Evolutionary conservation across 2,888 invertebrate species (phyloP), one percentile per base, ranked within the genome.

Genomic region (Caenorhabditis sp.): DNA sequence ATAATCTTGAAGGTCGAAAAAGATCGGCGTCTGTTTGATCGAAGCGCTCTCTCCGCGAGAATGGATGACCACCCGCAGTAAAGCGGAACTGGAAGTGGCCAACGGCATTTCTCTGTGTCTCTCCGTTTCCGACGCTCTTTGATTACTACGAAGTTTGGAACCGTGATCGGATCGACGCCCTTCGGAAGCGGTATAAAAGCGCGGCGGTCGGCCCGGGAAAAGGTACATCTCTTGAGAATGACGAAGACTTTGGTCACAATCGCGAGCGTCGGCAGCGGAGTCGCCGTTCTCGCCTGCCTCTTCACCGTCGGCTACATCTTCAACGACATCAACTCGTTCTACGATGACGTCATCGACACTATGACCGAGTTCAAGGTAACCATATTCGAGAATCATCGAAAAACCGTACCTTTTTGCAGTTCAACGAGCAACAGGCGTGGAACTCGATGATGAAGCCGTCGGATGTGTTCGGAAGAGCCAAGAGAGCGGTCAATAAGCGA

Each of bases 241-340:
- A 59, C 71, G 24, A 77, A 79, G 63, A 75, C 68, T 46, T 46
- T 81, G 53, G 79, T 81, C 15, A 75, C 72, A 13, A 58, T 74
- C 37, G 81, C 79, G 45, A 66, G 65, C 41, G 52, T 73, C 30
- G 65, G 72, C 43, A 75, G 75, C 61, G 81, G 79, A 48, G 53
- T 75, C 22, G 81, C 79, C 9, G 77, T 79, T 59, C 45, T 79
- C 48, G 66, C 55, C 7, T 79, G 78, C 58, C 61, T 81, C 13
- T 59, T 78, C 55, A 68, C 70, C 52, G 77, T 81, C 53, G 79
- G 62, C 20, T 72, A 63, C 59, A 78, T 81, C 68, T 79, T 79
- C 79, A 81, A 81, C 65, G 81, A 81, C 52, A 81, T 81, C 73
- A 81, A 81, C 78, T 62, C 52, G 9, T 81, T 81, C 75, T 78